Evolutionary conservation across 2,797 vertebrate genomes (phyloP).

Genomic region (Xiphorhynchus erythropygius): DNA sequence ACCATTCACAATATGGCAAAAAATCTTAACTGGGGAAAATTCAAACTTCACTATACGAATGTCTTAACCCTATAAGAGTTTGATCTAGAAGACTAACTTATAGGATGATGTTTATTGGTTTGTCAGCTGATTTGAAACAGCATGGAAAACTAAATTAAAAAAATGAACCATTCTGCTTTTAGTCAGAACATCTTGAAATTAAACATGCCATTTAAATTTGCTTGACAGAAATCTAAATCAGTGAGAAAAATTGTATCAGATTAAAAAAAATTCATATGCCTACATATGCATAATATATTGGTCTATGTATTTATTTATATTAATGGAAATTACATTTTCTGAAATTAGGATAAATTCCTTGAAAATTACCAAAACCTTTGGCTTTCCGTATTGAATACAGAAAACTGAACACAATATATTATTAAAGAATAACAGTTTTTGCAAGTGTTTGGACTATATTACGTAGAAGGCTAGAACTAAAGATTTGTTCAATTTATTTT

Average conservation of each 20-base stretch:
- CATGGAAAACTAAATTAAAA: not conserved
- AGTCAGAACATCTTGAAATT: not conserved
- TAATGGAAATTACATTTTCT: not conserved
- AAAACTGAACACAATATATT: not conserved
- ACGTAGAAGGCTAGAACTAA: not conserved
- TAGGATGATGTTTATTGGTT: not conserved
- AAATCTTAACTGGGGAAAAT: not conserved
- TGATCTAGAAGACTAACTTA: not conserved
- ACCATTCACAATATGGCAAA: not conserved
- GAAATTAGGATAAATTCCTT: not conserved
- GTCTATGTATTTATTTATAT: not conserved
- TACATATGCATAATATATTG: not conserved
- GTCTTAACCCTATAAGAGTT: not conserved
- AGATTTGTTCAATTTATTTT: not conserved
- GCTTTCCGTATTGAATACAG: not conserved
- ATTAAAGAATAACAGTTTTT: not conserved
- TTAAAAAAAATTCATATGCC: not conserved
- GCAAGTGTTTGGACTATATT: not conserved
- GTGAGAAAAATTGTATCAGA: not conserved
- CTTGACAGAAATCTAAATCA: not conserved
- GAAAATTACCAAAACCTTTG: not conserved
- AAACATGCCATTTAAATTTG: not conserved
- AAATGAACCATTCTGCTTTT: not conserved
- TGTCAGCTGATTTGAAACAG: not conserved
- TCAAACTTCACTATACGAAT: not conserved